These are phyloP conservation scores for Dreissena rostriformis DNA, from an alignment of 1,140 invertebrate genomes.

Conservation along the genomic window DNA sequence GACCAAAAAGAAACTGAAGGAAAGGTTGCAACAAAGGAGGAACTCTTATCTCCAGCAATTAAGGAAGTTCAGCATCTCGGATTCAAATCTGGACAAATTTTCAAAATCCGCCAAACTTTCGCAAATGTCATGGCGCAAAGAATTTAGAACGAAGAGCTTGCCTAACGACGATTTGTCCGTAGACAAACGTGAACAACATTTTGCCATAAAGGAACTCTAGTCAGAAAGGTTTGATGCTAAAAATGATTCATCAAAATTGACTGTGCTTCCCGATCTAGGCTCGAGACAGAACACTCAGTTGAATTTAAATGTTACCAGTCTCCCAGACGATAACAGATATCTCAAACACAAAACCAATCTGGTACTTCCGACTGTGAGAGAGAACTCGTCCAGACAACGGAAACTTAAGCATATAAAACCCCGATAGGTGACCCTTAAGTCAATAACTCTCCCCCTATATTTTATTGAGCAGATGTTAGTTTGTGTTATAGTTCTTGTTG, in stretches of 20 bases:
- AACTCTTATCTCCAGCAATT: constrained; percentile 24
- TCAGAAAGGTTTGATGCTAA: not conserved
- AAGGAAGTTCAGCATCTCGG: constrained; percentile 34
- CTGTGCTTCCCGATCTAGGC: not conserved
- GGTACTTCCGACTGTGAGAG: constrained; percentile 34
- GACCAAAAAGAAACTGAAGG: constrained; percentile 6
- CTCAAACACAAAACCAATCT: constrained; percentile 34
- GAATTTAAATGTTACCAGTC: not conserved
- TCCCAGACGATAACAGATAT: constrained; percentile 31
- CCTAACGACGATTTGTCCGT: not conserved
- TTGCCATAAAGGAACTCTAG: not conserved
- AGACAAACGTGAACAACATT: not conserved
- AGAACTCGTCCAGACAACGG: constrained; percentile 16
- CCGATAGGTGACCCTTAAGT: not conserved
- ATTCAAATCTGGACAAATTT: constrained; percentile 26
- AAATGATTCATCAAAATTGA: not conserved
- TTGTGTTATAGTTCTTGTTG: too few relatives aligned
- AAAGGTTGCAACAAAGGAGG: constrained; percentile 1
- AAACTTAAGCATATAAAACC: constrained; percentile 28
- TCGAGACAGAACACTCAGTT: not conserved
- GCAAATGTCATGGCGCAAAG: too few relatives aligned
- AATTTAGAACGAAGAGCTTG: not conserved
- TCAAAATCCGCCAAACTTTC: constrained; percentile 12
- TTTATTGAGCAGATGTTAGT: too few relatives aligned
- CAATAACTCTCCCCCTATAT: too few relatives aligned